phyloP scores from a whole-genome alignment of 2,113 vertebrate genomes.

The Gallinago paraguaiae region DNA sequence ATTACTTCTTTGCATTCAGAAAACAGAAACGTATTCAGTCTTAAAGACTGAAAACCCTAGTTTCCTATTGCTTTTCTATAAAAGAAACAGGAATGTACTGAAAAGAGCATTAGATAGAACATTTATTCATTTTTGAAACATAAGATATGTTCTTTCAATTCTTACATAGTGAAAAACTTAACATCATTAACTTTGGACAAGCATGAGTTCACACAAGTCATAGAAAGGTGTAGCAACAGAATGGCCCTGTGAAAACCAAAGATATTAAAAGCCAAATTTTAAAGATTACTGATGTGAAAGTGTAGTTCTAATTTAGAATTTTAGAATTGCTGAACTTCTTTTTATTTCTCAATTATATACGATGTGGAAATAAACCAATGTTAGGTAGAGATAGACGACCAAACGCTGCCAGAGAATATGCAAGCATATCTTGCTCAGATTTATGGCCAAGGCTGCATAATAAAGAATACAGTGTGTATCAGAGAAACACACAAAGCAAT shows the following conservation, averaged over 20 bases:
- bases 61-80: rapidly evolving
- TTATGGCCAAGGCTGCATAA: constrained; percentile 2
- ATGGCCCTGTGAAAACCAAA: background rate
- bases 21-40: background rate
- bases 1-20: background rate
- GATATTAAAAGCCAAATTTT: background rate
- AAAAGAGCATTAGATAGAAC: background rate
- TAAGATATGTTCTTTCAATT: background rate
- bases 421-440: background rate
- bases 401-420: background rate
- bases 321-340: background rate
- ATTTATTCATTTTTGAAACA: background rate
- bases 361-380: background rate
- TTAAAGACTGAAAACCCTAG: background rate
- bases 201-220: constrained; percentile 14
- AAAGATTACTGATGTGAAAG: background rate
- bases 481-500: constrained; percentile 23
- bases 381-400: background rate
- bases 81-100: background rate
- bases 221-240: background rate
- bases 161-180: background rate
- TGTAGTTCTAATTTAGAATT: background rate
- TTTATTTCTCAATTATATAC: background rate
- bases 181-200: background rate
- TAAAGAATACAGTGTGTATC: background rate